Base-by-base conservation (phyloP, 1,140 invertebrate genomes). In the Diabrotica virgifera region DNA sequence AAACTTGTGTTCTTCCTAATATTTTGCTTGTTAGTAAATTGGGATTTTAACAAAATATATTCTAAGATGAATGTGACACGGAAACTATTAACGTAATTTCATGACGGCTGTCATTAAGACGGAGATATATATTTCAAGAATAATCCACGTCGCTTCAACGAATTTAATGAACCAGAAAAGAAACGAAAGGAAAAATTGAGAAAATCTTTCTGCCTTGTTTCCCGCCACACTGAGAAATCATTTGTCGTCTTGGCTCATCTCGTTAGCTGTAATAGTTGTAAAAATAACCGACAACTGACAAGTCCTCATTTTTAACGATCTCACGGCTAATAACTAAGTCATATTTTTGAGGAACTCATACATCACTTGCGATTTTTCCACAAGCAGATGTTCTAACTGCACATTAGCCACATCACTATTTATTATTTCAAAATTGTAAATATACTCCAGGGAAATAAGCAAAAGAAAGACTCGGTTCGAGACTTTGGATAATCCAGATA, bases 401-500 rank as follows among this genome's bases (percentile, higher is more conserved):
- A 57, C 55, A 8, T 57, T 36, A 36, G 2, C 55, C 55, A 12
- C n/a, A 2, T 53, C 14, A 36, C 24, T 12, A 36, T 57, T 57
- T 57, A 57, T 37, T 57, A 57, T 37, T 57, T 57, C 55, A 6
- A 57, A 9, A 57, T 57, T 6, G 55, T 36, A 36, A 37, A 57
- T 57, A 37, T n/a, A n/a, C n/a, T n/a, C n/a, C n/a, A n/a, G n/a
- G n/a, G n/a, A n/a, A n/a, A n/a, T n/a, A n/a, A n/a, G n/a, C n/a
- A n/a, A n/a, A n/a, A n/a, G n/a, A n/a, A n/a, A n/a, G n/a, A n/a
- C n/a, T n/a, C n/a, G n/a, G n/a, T n/a, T n/a, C n/a, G n/a, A n/a
- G n/a, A n/a, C n/a, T n/a, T n/a, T n/a, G n/a, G n/a, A n/a, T n/a
- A n/a, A n/a, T n/a, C n/a, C n/a, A n/a, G n/a, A n/a, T n/a, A n/a